These are phyloP conservation scores for Drosophila villosipedis DNA, from an alignment of 2,888 invertebrate species.

Conservation along the genomic window DNA sequence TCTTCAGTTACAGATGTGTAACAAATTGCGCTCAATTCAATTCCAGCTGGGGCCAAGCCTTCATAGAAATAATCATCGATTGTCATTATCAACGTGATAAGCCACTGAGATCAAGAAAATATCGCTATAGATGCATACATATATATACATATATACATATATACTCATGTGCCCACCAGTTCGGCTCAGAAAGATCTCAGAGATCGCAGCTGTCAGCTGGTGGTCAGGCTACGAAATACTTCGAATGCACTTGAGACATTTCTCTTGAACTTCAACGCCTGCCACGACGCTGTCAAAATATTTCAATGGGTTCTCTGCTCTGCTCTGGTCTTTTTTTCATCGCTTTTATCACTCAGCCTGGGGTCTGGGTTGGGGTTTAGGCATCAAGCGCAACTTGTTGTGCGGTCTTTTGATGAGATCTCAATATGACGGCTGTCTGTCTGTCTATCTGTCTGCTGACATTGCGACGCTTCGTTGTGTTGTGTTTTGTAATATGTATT, in stretches of 20 bases:
- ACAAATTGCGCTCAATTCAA: conserved; percentile 62
- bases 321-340: conserved; percentile 4
- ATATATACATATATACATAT: neutral
- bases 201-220: conserved; percentile 74
- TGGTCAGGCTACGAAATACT: conserved; percentile 64
- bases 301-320: conserved; percentile 64
- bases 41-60: conserved; percentile 58
- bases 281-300: conserved; percentile 78
- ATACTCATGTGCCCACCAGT: conserved; percentile 21
- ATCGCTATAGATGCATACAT: neutral
- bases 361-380: conserved; percentile 1
- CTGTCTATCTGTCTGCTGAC: conserved; percentile 21
- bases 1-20: conserved; percentile 63
- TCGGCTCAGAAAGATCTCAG: conserved; percentile 14
- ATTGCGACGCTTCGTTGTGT: conserved; percentile 23
- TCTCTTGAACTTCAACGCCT: conserved; percentile 81
- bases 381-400: conserved; percentile 57
- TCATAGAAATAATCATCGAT: conserved; percentile 44
- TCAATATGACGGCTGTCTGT: conserved; percentile 75
- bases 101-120: conserved; percentile 41
- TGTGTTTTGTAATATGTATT: conserved; percentile 27
- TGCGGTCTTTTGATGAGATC: conserved; percentile 79
- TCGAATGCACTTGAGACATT: conserved; percentile 81
- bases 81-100: conserved; percentile 71
- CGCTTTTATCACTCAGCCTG: conserved; percentile 47